Evolutionary conservation across 2,797 vertebrate species (phyloP).

Genomic region (Okamejei kenojei): DNA sequence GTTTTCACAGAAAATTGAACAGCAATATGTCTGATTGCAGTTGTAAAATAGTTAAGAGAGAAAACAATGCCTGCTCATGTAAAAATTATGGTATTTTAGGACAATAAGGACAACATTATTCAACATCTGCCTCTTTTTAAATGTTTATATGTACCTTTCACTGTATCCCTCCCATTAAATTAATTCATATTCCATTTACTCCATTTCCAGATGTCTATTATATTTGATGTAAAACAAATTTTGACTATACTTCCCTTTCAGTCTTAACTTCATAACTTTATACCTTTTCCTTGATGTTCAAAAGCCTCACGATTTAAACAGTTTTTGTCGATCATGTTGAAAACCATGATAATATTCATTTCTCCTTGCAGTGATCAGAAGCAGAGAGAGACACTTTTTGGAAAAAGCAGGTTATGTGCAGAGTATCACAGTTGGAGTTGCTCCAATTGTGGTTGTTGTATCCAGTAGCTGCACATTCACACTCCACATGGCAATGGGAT

Average conservation of each 20-base stretch:
- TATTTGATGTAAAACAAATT: not conserved
- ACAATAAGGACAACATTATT: not conserved
- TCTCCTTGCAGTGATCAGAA: conserved; percentile 58
- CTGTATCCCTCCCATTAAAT: not conserved
- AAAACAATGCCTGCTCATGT: not conserved
- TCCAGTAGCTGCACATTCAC: conserved; percentile 75
- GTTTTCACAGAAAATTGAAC: not conserved
- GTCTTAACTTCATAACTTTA: not conserved
- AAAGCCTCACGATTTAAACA: not conserved
- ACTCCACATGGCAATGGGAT: conserved; percentile 68
- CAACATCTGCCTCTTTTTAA: not conserved
- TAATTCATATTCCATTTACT: not conserved
- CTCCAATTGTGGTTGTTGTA: conserved; percentile 67
- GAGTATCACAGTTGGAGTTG: conserved; percentile 67
- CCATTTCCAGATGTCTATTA: not conserved
- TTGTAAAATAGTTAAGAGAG: not conserved
- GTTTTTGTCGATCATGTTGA: not conserved
- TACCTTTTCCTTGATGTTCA: not conserved
- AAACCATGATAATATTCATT: conserved; percentile 39
- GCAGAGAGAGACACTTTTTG: conserved; percentile 61
- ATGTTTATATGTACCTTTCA: not conserved
- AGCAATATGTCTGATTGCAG: not conserved
- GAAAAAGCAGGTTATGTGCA: conserved; percentile 64
- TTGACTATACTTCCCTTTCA: not conserved
- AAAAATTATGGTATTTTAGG: not conserved